A percentile compares a stretch with the other conserved stretches of the same genome.
Conservation (phyloP, 2,113 vertebrate species). For the Fulmarus glacialis region DNA sequence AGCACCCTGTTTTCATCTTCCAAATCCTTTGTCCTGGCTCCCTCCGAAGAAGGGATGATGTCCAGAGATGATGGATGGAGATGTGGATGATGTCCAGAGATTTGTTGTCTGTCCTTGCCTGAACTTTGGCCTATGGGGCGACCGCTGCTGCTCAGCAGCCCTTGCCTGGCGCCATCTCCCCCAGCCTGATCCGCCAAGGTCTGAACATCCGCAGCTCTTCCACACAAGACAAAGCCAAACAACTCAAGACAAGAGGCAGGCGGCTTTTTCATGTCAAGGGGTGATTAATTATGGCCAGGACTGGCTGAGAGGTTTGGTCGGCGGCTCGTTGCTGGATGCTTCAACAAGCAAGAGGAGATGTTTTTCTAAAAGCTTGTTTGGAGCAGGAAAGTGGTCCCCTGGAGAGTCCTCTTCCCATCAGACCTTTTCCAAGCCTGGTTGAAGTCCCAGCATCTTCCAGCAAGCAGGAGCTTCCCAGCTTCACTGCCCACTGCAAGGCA, state of each 20-base stretch:
- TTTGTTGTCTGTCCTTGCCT: background rate
- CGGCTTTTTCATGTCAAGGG: background rate
- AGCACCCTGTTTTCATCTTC: background rate
- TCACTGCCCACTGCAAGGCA: background rate
- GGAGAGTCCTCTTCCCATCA: background rate
- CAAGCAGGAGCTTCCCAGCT: background rate
- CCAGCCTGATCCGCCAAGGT: background rate
- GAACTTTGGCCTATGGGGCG: background rate
- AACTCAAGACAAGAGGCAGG: background rate
- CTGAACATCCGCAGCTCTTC: background rate
- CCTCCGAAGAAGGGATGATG: background rate
- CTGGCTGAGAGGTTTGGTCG: background rate
- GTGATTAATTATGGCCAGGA: background rate
- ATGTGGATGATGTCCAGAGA: background rate
- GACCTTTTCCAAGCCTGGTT: background rate
- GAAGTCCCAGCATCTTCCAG: background rate
- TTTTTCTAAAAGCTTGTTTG: background rate
- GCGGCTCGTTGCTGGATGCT: fast-evolving
- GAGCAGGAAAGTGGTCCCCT: background rate
- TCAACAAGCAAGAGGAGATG: background rate
- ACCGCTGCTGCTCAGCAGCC: background rate
- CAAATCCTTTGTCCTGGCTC: background rate
- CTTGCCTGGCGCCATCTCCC: fast-evolving
- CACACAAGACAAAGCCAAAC: background rate
- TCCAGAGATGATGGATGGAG: background rate